A percentile compares a stretch with the other conserved stretches of the same genome.
Evolutionary conservation across 2,113 vertebrate genomes (phyloP).

Genomic region (Percopsis transmontana): DNA sequence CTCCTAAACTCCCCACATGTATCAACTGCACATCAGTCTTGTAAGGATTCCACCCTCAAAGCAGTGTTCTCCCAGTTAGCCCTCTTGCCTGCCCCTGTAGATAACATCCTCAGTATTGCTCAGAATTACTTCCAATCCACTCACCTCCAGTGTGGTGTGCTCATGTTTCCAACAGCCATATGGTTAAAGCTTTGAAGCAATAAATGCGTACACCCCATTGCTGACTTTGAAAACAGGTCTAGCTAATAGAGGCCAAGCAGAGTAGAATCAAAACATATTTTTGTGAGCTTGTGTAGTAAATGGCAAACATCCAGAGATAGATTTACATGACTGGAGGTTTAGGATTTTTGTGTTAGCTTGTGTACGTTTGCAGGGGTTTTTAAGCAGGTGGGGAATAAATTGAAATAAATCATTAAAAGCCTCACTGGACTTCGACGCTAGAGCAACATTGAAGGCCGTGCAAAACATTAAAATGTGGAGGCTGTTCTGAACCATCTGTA

Average conservation of each 20-base stretch:
- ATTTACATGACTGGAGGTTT: background rate
- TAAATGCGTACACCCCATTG: background rate
- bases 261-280: constrained; percentile 13
- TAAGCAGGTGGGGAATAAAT: constrained; percentile 28
- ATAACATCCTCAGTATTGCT: background rate
- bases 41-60: no score
- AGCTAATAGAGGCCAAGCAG: background rate
- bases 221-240: constrained; percentile 1
- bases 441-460: constrained; percentile 4
- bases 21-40: background rate
- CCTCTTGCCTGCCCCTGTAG: background rate
- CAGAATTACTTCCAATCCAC: no score
- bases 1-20: background rate
- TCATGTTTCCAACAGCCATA: no score
- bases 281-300: background rate
- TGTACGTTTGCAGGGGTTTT: constrained; percentile 15
- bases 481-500: no score
- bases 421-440: constrained; percentile 26
- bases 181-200: background rate
- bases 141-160: no score
- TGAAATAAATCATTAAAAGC: constrained; percentile 55
- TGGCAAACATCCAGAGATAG: background rate
- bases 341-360: constrained; percentile 23
- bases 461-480: background rate
- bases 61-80: no score